Base-by-base conservation (phyloP, 2,113 vertebrate genomes). In the Raphicerus campestris region DNA sequence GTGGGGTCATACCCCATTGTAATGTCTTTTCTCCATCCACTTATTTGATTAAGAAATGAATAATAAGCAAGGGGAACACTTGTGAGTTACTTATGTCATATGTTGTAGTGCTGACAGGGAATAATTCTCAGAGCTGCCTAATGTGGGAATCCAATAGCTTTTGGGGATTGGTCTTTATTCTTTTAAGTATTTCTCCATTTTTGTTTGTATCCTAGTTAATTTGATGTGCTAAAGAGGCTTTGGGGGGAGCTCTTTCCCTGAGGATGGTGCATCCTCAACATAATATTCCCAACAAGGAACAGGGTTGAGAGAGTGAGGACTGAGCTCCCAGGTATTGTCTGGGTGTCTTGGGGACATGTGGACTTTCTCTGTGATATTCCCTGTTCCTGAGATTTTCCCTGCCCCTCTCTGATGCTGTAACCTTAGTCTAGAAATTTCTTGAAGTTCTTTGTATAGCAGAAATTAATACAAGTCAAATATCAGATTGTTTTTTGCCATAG, bases 371-470 rank as follows among this genome's bases (percentile, higher is more conserved):
- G 75, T 91, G 26, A 96, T 95, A 90, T 77, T 49, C 4, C 28
- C 17, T 89, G n/a, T 82, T 5, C 19, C 60, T 89, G 20, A 93
- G 94, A 49, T 93, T 95, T 80, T 95, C 35, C 56, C 66, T 91
- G 58, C 58, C 5, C 51, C 2, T 97, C 45, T 95, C 28, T 97
- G 28, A 81, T 53, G 35, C 26, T 17, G 39, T 10, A 87, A 8
- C 0, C 60, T 92, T 96, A 93, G 94, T 86, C 73, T 84, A 81
- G 96, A 96, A 84, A 10, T 8, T 87, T 81, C 53, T 60, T 70
- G 14, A 97, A 89, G 15, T 84, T 90, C 53, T 88, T 94, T 87
- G 17, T 83, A 82, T 5, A 88, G 24, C 9, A 73, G 77, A 89
- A 53, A 87, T 55, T 73, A 75, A 75, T 85, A 58, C 16, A 55